Percentiles rank a stretch among this genome's conserved stretches.
Evolutionary conservation across 2,113 vertebrate genomes (phyloP).

Genomic region (Cyprinodon brontotheroides): DNA sequence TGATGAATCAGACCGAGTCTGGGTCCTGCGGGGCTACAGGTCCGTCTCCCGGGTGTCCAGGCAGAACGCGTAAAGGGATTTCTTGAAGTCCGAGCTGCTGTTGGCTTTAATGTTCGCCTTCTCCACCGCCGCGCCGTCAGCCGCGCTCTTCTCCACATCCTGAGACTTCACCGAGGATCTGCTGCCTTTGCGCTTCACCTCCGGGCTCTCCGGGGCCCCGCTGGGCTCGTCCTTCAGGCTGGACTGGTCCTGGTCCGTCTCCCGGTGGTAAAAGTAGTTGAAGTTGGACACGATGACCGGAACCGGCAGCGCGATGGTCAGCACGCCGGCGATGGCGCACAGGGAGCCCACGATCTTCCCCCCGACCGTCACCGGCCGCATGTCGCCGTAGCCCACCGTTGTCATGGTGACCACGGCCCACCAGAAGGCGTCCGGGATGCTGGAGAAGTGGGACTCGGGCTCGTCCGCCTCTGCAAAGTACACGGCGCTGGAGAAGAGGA

Average conservation of each 20-base stretch:
- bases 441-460: constrained; percentile 92
- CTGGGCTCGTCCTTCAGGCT: constrained; percentile 85
- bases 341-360: constrained; percentile 96
- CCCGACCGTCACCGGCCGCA: constrained; percentile 92
- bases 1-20: neutral
- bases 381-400: constrained; percentile 95
- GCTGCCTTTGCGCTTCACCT: constrained; percentile 80
- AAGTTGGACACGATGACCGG: constrained; percentile 98
- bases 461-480: constrained; percentile 94
- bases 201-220: constrained; percentile 71
- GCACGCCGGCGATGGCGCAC: constrained; percentile 94
- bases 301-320: constrained; percentile 95
- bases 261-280: constrained; percentile 97
- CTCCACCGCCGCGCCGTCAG: constrained; percentile 74
- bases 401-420: constrained; percentile 99
- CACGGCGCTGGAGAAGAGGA: constrained; percentile 96
- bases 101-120: constrained; percentile 90
- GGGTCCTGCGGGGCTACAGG: constrained; percentile 72
- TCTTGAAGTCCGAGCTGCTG: constrained; percentile 88
- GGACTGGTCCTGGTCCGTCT: constrained; percentile 91
- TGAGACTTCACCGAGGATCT: constrained; percentile 81
- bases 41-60: constrained; percentile 93
- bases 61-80: constrained; percentile 92
- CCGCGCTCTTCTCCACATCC: constrained; percentile 81
- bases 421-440: constrained; percentile 98